Evolutionary conservation across 2,113 vertebrate species (phyloP), one percentile per base, ranked within the genome.

Genomic region (Ctenomys sociabilis): DNA sequence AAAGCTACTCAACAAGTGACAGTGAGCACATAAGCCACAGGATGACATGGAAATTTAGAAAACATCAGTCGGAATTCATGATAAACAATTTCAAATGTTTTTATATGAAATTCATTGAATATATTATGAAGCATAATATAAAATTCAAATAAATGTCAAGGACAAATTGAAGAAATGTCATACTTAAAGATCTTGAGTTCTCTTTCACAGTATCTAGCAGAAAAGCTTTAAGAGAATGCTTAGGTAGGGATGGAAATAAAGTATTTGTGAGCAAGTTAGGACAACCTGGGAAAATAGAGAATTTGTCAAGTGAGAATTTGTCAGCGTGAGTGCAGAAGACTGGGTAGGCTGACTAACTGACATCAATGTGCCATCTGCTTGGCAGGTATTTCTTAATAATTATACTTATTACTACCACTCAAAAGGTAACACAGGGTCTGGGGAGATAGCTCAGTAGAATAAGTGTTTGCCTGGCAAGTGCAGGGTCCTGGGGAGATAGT

Each of bases 281-380:
- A 30, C 59, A 61, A 63, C n/a, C 32, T 75, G 32, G 35, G 64
- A 81, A 86, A 75, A 52, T 10, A 17, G 7, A 86, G 72, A n/a
- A n/a, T n/a, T n/a, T n/a, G n/a, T 75, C 30, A 66, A 72, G 35
- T 17, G 77, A 89, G 59, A 87, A 73, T 70, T 68, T 75, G 63
- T 84, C 85, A 77, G 59, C 7, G 4, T 54, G 40, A 86, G 16
- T 63, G 92, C 32, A 11, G 66, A 82, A 91, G 57, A 40, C 30
- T 17, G 49, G 1, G 16, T 45, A 85, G 73, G 28, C 49, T 81
- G 83, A 91, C 84, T 94, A 72, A 77, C 72, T 72, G 85, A 85
- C 57, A 85, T 84, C 49, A 90, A 32, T 49, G 49, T 78, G 59
- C 85, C 85, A 96, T 94, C 84, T 90, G 75, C 72, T 85, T 96